phyloP scores from a whole-genome alignment of 2,113 vertebrate species.

The Aepyceros melampus region DNA sequence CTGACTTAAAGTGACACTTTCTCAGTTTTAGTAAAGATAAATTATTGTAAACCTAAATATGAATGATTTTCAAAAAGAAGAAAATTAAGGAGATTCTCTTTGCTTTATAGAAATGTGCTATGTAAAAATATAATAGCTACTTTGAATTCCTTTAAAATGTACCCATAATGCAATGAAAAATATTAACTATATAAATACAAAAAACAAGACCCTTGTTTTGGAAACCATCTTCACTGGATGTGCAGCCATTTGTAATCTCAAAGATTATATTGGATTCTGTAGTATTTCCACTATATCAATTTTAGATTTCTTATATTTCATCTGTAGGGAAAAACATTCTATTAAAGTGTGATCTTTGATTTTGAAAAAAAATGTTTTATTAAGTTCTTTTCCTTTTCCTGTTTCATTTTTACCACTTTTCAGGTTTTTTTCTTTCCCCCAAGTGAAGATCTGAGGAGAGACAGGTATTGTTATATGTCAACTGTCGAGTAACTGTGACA shows the following conservation, averaged over 20 bases:
- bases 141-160: constrained; percentile 31
- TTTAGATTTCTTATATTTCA: constrained; percentile 45
- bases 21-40: constrained; percentile 16
- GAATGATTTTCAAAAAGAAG: constrained; percentile 21
- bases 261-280: background rate
- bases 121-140: constrained; percentile 32
- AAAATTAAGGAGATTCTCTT: constrained; percentile 38
- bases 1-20: constrained; percentile 20
- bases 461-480: constrained; percentile 66
- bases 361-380: constrained; percentile 50
- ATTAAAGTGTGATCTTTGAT: constrained; percentile 45
- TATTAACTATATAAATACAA: constrained; percentile 30
- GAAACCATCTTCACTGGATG: constrained; percentile 32
- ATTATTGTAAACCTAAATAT: constrained; percentile 42
- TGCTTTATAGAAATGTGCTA: constrained; percentile 32
- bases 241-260: constrained; percentile 45
- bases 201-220: constrained; percentile 33
- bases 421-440: constrained; percentile 61
- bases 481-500: constrained; percentile 49
- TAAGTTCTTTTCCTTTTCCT: constrained; percentile 65
- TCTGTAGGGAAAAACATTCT: constrained; percentile 37
- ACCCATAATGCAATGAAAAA: constrained; percentile 24
- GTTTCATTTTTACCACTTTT: constrained; percentile 63
- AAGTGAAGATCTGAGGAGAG: constrained; percentile 69
- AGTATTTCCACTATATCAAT: constrained; percentile 32